Conservation (phyloP, 92 coral and sea anemone genomes). For the Porites divaricata region DNA sequence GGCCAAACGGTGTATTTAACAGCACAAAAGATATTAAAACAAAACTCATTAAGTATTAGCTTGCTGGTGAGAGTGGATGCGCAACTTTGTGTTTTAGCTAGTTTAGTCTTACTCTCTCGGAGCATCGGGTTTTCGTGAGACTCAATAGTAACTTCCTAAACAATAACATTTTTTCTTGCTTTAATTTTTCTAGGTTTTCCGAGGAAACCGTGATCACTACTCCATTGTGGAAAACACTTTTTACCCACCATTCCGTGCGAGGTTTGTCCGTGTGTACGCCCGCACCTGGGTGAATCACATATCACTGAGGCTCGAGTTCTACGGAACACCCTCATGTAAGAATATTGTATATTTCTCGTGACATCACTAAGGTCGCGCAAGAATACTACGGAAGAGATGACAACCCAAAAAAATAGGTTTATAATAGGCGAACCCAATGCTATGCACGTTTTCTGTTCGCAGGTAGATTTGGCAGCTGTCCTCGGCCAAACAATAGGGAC, state of each 20-base stretch:
- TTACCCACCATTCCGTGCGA: constrained; percentile 80
- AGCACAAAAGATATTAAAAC: too few species aligned
- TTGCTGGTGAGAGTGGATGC: too few species aligned
- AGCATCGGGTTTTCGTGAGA: neutral
- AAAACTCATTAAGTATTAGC: too few species aligned
- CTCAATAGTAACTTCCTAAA: neutral
- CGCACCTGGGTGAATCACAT: constrained; percentile 77
- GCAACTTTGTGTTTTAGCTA: too few species aligned
- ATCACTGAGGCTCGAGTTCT: constrained; percentile 83
- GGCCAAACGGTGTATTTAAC: too few species aligned
- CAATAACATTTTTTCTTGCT: neutral
- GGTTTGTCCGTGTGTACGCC: constrained; percentile 78
- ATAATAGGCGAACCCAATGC: too few species aligned
- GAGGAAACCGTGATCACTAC: constrained; percentile 79
- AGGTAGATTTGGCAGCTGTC: too few species aligned
- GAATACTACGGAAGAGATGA: too few species aligned
- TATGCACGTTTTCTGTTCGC: too few species aligned
- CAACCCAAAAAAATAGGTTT: neutral
- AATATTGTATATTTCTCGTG: neutral
- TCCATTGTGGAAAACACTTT: constrained; percentile 77
- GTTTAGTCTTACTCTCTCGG: too few species aligned
- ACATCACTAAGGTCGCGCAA: neutral
- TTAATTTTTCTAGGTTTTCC: constrained; percentile 67
- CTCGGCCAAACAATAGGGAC: too few species aligned
- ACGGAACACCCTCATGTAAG: constrained; percentile 76